Conservation (phyloP, 2,113 vertebrate genomes). For the Trematomus loennbergii region DNA sequence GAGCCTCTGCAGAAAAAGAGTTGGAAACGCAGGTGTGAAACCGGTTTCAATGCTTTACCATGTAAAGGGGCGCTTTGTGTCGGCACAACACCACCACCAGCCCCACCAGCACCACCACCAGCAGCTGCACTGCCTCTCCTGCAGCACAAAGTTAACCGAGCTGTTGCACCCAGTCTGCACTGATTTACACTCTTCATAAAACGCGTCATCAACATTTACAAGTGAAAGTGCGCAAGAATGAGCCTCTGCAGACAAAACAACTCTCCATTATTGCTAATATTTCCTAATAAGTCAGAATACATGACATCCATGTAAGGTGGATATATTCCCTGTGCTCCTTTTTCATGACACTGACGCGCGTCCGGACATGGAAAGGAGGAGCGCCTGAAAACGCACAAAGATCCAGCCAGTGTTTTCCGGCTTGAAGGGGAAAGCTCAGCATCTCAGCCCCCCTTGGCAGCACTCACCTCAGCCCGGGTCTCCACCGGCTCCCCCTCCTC, state of each 20-base stretch:
- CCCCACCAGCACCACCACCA: no score
- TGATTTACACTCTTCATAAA: no score
- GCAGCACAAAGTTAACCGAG: slow-evolving; percentile 33
- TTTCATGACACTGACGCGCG: background rate
- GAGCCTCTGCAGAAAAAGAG: slow-evolving; percentile 20
- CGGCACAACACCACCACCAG: background rate
- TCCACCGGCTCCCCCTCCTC: slow-evolving; percentile 20
- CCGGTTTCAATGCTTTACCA: background rate
- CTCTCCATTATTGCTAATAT: no score
- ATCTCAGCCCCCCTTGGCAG: background rate
- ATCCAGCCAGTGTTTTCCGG: background rate
- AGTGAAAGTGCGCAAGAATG: slow-evolving; percentile 47
- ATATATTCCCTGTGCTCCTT: slow-evolving; percentile 2
- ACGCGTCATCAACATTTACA: background rate
- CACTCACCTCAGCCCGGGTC: slow-evolving; percentile 63
- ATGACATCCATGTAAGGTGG: background rate
- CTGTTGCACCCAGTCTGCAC: slow-evolving; percentile 49
- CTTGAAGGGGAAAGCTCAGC: background rate
- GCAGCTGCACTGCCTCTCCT: background rate
- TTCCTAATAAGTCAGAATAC: background rate
- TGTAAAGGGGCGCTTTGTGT: background rate
- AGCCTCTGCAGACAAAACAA: background rate
- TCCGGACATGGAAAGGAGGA: slow-evolving; percentile 13
- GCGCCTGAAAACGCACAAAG: slow-evolving; percentile 24
- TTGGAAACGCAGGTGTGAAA: slow-evolving; percentile 42